Base-by-base conservation (phyloP, 1,140 invertebrate species). In the Cheumatopsyche charites region DNA sequence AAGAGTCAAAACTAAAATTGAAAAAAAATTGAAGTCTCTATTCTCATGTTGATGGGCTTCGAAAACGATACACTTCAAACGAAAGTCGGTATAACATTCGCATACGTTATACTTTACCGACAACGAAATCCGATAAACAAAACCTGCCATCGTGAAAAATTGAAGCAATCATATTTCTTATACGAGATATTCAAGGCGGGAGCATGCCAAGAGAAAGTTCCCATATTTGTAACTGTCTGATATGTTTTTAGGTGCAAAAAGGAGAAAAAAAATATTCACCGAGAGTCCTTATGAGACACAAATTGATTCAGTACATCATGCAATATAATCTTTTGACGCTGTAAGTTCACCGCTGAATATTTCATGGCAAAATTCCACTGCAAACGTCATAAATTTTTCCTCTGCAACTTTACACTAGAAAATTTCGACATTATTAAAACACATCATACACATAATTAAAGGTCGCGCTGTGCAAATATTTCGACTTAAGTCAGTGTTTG, bases 71-170 rank as follows among this genome's bases (percentile, higher is more conserved):
- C 55, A 58, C 21, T 58, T 5, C 9, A 12, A 23, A 23, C 1
- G 23, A 58, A 23, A 19, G 55, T 58, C 11, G 55, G 25, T 21
- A 58, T 58, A 25, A 58, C 55, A 58, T 58, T 58, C 55, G 11
- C 55, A 26, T 58, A 26, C 25, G 25, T 58, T 58, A n/a, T n/a
- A n/a, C n/a, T 58, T 58, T 58, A 25, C 21, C 21, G 21, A 19
- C 19, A 58, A 11, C 55, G 23, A 58, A 58, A 58, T 58, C 55
- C 55, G 55, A 58, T 58, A 58, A 58, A 58, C 55, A 58, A 58
- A 58, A 58, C 55, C 55, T 58, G 55, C 55, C 55, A 58, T 58
- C 55, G 55, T 58, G 55, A 58, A 58, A 58, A 58, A 58, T 58
- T 58, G 55, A 58, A 58, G 55, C 55, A 58, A 58, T 58, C 55